Base-by-base conservation (phyloP, 1,140 invertebrate species). In the Centruroides sculpturatus region DNA sequence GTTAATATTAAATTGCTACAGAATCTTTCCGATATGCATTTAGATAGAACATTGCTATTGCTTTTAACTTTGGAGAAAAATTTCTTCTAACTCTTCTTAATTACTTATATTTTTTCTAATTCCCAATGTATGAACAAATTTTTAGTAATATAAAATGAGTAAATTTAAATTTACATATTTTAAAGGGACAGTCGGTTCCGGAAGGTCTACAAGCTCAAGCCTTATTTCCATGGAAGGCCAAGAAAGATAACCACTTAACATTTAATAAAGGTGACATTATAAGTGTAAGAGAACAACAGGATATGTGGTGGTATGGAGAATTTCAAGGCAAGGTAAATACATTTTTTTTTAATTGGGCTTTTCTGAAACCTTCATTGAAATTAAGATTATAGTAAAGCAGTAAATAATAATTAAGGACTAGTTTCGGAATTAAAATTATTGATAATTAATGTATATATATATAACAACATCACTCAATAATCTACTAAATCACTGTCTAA, bases 281-380 rank as follows among this genome's bases (percentile, higher is more conserved):
- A 57, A 73, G 71, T 56, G 79, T 87, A 47, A 77, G 78, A 56
- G 83, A 86, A 68, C 79, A 85, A 66, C 81, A 83, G 70, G 81
- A 81, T 56, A 79, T 82, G 68, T 85, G 84, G 82, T 85, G 82
- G 79, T 82, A 78, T 63, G 85, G 85, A 35, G 77, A 83, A 68
- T 69, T 74, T 9, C 72, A 64, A 64, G 76, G 71, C 47, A 66
- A 64, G 35, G 70, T 71, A 34, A 55, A 35, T 48, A 66, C 61
- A 67, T 8, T 55, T 12, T 34, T 35, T n/a, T 7, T 57, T 48
- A 11, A 12, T 53, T 53, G 9, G 3, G 3, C 51, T 53, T 12
- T 53, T 53, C 35, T 53, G 51, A 46, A 41, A 23, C 35, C 55
- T 59, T 1, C 23, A 23, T 23, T 23, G 23, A 23, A 23, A 23